A percentile compares a stretch with the other conserved stretches of the same genome.
phyloP scores from a whole-genome alignment of 1,140 invertebrate species.

The Spodoptera frugiperda region DNA sequence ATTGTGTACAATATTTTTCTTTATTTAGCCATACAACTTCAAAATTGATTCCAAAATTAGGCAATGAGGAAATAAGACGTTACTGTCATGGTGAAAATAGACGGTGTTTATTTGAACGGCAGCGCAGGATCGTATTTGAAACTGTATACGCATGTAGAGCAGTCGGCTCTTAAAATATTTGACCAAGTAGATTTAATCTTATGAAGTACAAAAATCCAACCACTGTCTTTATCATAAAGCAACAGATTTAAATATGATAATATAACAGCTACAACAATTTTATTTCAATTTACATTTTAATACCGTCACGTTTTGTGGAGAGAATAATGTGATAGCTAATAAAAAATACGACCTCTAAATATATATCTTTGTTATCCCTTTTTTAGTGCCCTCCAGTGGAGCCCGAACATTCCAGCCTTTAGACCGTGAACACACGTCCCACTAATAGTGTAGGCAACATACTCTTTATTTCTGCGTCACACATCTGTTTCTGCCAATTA shows the following conservation, averaged over 20 bases:
- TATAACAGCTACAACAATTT: conserved; percentile 4
- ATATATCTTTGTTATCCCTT: conserved; percentile 21
- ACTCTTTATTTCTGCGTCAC: background rate
- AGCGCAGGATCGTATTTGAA: no score
- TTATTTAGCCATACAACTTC: no score
- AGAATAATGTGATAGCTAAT: conserved; percentile 28
- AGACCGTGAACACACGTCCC: background rate
- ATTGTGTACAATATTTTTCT: no score
- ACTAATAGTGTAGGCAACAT: background rate
- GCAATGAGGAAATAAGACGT: no score
- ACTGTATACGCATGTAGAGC: no score
- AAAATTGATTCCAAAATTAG: no score
- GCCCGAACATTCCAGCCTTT: no score
- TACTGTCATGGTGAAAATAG: no score
- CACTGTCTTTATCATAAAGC: background rate
- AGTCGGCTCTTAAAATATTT: no score
- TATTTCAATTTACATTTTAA: conserved; percentile 23
- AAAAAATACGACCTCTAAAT: conserved; percentile 27
- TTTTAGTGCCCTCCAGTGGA: conserved; percentile 4
- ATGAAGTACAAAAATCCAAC: no score
- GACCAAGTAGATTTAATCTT: no score
- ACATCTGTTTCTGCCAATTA: background rate
- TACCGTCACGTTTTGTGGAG: conserved; percentile 5
- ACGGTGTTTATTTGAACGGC: no score
- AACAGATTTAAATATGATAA: background rate